These are phyloP conservation scores for Conus ventricosus DNA, from an alignment of 1,140 invertebrate genomes.

Conservation along the genomic window DNA sequence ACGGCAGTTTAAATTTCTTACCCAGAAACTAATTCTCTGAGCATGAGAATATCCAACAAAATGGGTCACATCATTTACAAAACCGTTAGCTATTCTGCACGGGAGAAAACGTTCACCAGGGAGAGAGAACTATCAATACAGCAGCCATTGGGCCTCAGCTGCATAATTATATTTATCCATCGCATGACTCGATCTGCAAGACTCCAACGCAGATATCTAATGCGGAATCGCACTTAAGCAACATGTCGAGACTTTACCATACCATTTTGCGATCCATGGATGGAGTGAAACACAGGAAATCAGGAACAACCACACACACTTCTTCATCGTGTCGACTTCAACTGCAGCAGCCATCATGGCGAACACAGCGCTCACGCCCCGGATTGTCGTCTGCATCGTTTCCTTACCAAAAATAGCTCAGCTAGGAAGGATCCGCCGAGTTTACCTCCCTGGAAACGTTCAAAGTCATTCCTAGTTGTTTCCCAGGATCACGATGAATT, in stretches of 20 bases:
- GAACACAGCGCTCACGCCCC: not conserved
- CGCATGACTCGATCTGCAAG: no score
- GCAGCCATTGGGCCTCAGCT: no score
- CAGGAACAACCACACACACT: not conserved
- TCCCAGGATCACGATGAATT: not conserved
- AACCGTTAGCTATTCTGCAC: no score
- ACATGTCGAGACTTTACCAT: not conserved
- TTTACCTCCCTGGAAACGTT: not conserved
- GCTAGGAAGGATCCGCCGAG: not conserved
- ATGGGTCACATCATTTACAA: no score
- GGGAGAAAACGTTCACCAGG: no score
- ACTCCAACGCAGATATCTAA: no score
- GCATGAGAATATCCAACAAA: no score
- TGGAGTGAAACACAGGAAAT: not conserved
- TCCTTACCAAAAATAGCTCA: not conserved
- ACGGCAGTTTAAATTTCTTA: no score
- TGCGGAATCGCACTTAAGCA: no score
- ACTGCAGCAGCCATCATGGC: slow-evolving; percentile 18
- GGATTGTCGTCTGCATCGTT: not conserved
- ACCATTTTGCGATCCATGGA: not conserved
- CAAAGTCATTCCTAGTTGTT: not conserved
- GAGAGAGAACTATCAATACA: no score
- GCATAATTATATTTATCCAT: no score
- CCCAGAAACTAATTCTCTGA: no score
- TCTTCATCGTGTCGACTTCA: not conserved